phyloP scores from a whole-genome alignment of 2,797 vertebrate genomes.

The Acropternis orthonyx region DNA sequence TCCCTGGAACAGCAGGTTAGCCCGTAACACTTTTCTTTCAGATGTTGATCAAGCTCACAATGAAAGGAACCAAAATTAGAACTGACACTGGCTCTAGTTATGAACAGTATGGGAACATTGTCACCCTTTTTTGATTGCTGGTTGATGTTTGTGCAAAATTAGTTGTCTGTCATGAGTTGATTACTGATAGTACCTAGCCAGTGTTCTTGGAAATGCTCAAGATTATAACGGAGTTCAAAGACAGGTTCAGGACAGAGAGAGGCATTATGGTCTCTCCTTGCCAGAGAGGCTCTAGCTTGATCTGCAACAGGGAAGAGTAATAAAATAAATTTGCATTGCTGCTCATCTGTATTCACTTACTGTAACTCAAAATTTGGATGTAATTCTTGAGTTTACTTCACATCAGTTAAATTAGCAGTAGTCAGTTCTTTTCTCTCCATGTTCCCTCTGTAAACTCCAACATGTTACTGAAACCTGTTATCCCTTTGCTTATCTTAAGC shows the following conservation, averaged over 20 bases:
- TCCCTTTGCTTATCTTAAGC: neutral
- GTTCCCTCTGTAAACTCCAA: neutral
- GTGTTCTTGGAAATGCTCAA: neutral
- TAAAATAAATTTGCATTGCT: neutral
- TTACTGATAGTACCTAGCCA: neutral
- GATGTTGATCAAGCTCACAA: neutral
- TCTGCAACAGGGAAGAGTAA: neutral
- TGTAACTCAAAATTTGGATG: neutral
- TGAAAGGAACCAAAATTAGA: neutral
- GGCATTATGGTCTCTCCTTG: neutral
- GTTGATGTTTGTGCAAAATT: neutral
- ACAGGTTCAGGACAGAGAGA: neutral
- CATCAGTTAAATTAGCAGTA: neutral
- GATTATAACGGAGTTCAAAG: neutral
- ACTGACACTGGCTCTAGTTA: neutral
- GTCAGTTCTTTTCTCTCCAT: neutral
- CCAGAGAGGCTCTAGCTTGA: neutral
- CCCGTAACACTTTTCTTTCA: neutral
- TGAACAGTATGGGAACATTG: neutral
- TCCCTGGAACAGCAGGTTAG: neutral
- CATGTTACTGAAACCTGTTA: neutral
- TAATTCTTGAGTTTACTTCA: neutral
- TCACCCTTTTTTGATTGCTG: neutral
- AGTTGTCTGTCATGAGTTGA: neutral
- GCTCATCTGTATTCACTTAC: neutral